Conservation (phyloP, 53 echinoderm and acorn worm genomes). For the Apostichopus leukothele region DNA sequence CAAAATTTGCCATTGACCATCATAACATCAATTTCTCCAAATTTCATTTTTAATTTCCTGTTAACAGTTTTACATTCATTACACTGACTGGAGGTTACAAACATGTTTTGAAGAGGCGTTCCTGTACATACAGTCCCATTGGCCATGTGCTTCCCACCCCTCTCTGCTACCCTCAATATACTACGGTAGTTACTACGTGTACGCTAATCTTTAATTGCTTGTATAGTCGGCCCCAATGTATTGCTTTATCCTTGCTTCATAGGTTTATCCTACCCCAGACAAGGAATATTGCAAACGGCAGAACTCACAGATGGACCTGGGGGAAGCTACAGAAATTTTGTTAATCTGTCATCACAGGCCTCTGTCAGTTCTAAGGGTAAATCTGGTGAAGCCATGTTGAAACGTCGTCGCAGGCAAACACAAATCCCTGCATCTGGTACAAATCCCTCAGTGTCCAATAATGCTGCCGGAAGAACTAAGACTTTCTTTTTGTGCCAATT, state of each 20-base stretch:
- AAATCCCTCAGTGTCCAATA: neutral
- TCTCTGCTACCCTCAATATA: no score
- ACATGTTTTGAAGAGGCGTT: no score
- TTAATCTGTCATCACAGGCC: neutral
- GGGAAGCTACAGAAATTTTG: neutral
- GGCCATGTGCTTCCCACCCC: no score
- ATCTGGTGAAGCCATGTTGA: neutral
- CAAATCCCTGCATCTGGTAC: neutral
- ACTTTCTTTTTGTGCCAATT: conserved; percentile 4
- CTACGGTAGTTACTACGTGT: no score
- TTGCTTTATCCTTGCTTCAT: neutral
- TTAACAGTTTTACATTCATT: no score
- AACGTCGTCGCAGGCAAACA: neutral
- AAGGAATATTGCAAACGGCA: neutral
- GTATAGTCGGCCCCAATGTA: no score
- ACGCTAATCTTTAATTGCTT: no score
- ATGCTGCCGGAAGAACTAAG: neutral
- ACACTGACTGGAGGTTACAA: no score
- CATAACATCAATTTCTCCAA: no score
- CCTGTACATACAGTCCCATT: no score
- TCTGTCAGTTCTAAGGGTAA: neutral
- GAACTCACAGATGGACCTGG: neutral
- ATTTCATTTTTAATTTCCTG: no score
- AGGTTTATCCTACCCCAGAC: neutral
- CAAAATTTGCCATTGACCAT: no score